Evolutionary conservation across 2,797 vertebrate genomes (phyloP).

Genomic region (Galaxias olidus): DNA sequence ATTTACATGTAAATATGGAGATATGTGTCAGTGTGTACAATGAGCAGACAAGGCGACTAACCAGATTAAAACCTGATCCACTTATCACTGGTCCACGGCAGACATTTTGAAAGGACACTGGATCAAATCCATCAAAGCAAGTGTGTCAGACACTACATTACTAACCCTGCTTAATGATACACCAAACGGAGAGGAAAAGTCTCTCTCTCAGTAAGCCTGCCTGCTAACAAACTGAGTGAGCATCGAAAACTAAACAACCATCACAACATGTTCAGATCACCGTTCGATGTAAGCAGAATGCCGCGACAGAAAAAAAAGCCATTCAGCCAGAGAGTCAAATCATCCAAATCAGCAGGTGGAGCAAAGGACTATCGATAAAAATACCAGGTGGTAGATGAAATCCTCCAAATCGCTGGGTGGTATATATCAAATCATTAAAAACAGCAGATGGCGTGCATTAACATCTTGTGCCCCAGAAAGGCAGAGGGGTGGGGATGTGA

Average conservation of each 20-base stretch:
- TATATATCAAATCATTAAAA: slow-evolving; percentile 81
- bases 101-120: slow-evolving; percentile 69
- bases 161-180: slow-evolving; percentile 9
- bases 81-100: slow-evolving; percentile 72
- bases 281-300: slow-evolving; percentile 71
- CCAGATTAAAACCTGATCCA: slow-evolving; percentile 75
- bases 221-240: neutral
- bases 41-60: slow-evolving; percentile 73
- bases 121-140: slow-evolving; percentile 55
- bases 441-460: slow-evolving; percentile 80
- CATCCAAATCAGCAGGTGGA: slow-evolving; percentile 77
- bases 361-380: slow-evolving; percentile 80
- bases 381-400: slow-evolving; percentile 82
- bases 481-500: slow-evolving; percentile 73
- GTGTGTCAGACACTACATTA: slow-evolving; percentile 41
- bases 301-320: slow-evolving; percentile 72
- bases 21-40: slow-evolving; percentile 66
- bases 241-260: neutral
- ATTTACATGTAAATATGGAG: slow-evolving; percentile 73
- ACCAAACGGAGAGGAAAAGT: neutral
- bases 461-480: slow-evolving; percentile 77
- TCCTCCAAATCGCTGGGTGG: slow-evolving; percentile 80
- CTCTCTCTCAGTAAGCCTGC: neutral
- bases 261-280: slow-evolving; percentile 61
- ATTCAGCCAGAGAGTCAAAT: slow-evolving; percentile 72